Evolutionary conservation across 2,888 invertebrate genomes (phyloP), one percentile per base, ranked within the genome.

Genomic region (Drosophila phalerata): DNA sequence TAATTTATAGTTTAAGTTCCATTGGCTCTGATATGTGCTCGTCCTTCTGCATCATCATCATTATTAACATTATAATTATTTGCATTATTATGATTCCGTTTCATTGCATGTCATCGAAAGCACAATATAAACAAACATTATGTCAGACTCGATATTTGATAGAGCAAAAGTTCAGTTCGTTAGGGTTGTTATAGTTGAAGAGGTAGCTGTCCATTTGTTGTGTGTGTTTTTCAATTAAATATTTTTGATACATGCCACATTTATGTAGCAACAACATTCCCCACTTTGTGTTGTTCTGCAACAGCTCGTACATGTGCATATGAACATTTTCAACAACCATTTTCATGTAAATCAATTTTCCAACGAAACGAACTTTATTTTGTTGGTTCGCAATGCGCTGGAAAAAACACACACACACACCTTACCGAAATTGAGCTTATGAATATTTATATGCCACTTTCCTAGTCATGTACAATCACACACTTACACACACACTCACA

Each of bases 191-290:
- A 22, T 49, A 10, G 19, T n/a, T 15, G 3, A n/a, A 4, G 3
- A 11, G 5, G 9, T 25, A 25, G 10, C 25, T 38, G 22, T 11
- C 32, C 22, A n/a, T 25, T 34, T 43, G 30, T 45, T 63, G 76
- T 75, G 76, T 75, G 75, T 74, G 89, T 82, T 88, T 82, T 88
- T 77, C 83, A 85, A 89, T 88, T 85, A 85, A 88, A 89, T 83
- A 83, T 89, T 89, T 88, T 68, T 66, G 65, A 68, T 63, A 71
- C 69, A 74, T 61, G 70, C 63, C 68, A 64, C 68, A 75, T 37
- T 53, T 63, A 48, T 68, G 60, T 49, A 65, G 58, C 52, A 47
- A 56, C 62, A 82, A 75, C 71, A 69, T 52, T 60, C 42, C n/a
- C 55, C 66, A 64, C 25, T 66, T 69, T 66, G 55, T 62, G 56